Percentiles rank a stretch among this genome's conserved stretches.
phyloP scores from a whole-genome alignment of 2,113 vertebrate genomes.

The Scomber scombrus region DNA sequence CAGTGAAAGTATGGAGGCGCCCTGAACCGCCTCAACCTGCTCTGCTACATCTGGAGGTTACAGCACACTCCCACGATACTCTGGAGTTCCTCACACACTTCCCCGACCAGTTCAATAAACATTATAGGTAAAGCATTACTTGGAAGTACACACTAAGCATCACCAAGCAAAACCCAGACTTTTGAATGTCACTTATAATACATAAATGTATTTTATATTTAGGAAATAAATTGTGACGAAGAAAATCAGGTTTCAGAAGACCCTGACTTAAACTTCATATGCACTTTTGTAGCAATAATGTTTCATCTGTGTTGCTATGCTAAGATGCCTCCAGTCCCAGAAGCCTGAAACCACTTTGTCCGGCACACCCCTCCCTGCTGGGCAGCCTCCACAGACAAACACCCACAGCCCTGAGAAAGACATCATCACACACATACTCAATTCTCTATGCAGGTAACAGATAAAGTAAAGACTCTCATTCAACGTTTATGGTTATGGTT shows the following conservation, averaged over 20 bases:
- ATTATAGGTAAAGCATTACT: constrained; percentile 79
- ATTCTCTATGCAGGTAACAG: constrained; percentile 86
- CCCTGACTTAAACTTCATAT: neutral
- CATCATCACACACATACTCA: constrained; percentile 80
- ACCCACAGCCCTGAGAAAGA: constrained; percentile 73
- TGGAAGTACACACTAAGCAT: neutral
- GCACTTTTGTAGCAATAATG: neutral
- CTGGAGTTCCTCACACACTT: constrained; percentile 85
- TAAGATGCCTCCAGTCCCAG: constrained; percentile 39
- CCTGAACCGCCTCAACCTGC: constrained; percentile 85
- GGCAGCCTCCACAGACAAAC: constrained; percentile 26
- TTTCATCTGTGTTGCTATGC: neutral
- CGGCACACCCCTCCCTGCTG: neutral
- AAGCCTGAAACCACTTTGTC: neutral
- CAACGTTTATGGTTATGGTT: neutral
- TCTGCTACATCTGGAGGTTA: constrained; percentile 87
- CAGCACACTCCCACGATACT: constrained; percentile 85
- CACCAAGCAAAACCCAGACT: neutral
- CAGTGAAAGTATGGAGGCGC: constrained; percentile 50
- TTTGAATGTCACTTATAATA: neutral
- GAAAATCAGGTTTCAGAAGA: neutral
- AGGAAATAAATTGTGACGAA: neutral
- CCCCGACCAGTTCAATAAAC: constrained; percentile 75
- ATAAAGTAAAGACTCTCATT: neutral
- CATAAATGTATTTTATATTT: neutral